These are phyloP conservation scores for Drosophila neutralis DNA, from an alignment of 2,888 invertebrate genomes.

Conservation along the genomic window DNA sequence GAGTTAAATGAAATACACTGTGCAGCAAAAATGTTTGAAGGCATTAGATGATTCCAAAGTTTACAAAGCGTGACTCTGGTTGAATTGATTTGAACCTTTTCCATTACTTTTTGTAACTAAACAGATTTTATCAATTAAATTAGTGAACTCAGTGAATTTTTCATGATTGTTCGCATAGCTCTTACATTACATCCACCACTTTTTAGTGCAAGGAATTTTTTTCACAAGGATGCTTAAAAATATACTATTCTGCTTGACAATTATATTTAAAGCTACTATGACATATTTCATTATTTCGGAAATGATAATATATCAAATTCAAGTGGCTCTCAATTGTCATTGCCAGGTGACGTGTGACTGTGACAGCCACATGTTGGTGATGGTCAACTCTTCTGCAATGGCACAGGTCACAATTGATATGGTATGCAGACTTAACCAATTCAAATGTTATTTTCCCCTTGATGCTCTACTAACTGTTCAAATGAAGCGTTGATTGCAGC, in stretches of 20 bases:
- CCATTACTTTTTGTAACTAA: neutral
- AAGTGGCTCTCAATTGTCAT: constrained; percentile 29
- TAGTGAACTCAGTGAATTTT: neutral
- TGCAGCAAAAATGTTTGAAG: neutral
- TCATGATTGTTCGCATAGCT: neutral
- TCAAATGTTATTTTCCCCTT: constrained; percentile 2
- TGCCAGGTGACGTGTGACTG: constrained; percentile 24
- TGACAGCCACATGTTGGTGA: constrained; percentile 17
- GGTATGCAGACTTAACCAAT: constrained; percentile 12
- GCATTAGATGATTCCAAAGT: neutral
- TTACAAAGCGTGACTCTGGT: neutral
- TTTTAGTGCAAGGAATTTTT: no score
- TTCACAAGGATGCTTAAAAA: neutral
- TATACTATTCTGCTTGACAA: neutral
- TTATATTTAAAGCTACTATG: neutral
- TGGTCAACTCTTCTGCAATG: constrained; percentile 7
- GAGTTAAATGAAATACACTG: neutral
- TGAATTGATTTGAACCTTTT: neutral
- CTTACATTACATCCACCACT: neutral
- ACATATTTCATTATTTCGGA: neutral
- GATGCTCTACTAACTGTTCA: constrained; percentile 23
- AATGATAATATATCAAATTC: constrained; percentile 26
- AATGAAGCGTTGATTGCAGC: constrained; percentile 77
- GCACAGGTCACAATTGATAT: constrained; percentile 18
- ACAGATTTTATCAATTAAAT: neutral